A percentile compares a stretch with the other conserved stretches of the same genome.
phyloP scores from a whole-genome alignment of 2,888 invertebrate species.

The Plemyria rubiginata region DNA sequence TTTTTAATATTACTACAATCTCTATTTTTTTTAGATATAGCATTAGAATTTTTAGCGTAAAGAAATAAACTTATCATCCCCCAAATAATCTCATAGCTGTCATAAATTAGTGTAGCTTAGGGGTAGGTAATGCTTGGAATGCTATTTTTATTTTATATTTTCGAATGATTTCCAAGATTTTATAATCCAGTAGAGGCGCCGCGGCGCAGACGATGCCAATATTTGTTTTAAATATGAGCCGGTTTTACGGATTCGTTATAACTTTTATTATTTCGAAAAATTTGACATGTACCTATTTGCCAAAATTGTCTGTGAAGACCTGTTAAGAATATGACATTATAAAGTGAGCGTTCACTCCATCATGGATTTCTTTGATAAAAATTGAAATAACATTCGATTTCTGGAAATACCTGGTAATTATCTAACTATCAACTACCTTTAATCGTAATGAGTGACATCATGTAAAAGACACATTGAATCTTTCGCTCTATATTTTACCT shows the following conservation, averaged over 20 bases:
- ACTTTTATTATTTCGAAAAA: conserved; percentile 13
- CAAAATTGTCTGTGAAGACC: conserved; percentile 16
- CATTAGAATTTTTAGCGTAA: not conserved
- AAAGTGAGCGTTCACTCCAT: not conserved
- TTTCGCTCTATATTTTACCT: conserved; percentile 16
- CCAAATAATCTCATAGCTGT: not conserved
- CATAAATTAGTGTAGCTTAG: not conserved
- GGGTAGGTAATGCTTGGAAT: not conserved
- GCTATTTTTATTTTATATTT: not conserved
- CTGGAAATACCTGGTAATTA: not conserved
- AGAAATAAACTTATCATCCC: not conserved
- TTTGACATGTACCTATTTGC: too few relatives aligned
- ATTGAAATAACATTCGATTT: too few relatives aligned
- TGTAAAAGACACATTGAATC: conserved; percentile 2
- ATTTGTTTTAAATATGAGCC: conserved; percentile 31
- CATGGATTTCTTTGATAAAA: too few relatives aligned
- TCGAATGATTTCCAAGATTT: conserved; percentile 6
- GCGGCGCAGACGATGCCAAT: conserved; percentile 35
- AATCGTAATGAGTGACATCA: conserved; percentile 2
- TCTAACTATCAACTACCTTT: conserved; percentile 9
- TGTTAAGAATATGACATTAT: conserved; percentile 4
- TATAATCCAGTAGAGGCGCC: conserved; percentile 26
- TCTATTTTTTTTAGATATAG: not conserved
- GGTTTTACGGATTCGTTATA: conserved; percentile 18
- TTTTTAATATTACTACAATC: conserved; percentile 42